phyloP scores from a whole-genome alignment of 2,888 invertebrate genomes.

The Drosophila glabriapex region DNA sequence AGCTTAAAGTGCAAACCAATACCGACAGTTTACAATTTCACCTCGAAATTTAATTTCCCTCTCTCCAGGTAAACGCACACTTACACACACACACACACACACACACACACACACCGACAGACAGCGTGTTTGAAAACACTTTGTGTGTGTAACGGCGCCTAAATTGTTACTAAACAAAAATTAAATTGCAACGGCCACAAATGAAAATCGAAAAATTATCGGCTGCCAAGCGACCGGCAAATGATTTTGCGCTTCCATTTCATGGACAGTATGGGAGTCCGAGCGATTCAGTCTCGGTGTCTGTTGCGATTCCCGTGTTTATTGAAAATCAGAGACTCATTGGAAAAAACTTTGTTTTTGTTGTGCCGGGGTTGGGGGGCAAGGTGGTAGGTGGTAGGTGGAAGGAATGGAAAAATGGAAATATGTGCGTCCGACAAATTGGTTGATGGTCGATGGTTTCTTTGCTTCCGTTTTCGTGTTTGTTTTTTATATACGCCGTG shows the following conservation, averaged over 20 bases:
- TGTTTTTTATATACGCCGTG: constrained; percentile 19
- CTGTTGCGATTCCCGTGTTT: constrained; percentile 39
- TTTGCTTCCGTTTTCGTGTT: constrained; percentile 45
- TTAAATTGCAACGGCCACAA: constrained; percentile 63
- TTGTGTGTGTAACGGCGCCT: constrained; percentile 15
- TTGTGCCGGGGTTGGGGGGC: not conserved
- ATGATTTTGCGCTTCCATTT: constrained; percentile 33
- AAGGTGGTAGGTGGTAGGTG: not conserved
- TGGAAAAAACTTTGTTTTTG: constrained; percentile 8
- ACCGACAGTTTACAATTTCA: constrained; percentile 60
- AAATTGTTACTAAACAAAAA: constrained; percentile 66
- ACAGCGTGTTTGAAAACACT: not conserved
- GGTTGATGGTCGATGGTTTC: constrained; percentile 52
- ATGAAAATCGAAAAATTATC: constrained; percentile 72
- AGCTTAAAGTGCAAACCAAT: constrained; percentile 64
- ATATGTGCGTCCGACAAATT: constrained; percentile 60
- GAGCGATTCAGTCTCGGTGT: constrained; percentile 4
- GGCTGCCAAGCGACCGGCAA: constrained; percentile 50
- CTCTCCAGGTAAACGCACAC: constrained; percentile 23
- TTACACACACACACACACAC: not conserved
- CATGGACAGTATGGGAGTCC: not conserved
- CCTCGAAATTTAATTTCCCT: constrained; percentile 70
- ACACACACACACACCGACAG: constrained; percentile 4
- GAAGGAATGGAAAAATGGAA: constrained; percentile 27
- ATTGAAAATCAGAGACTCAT: constrained; percentile 51